Evolutionary conservation across 2,888 invertebrate genomes (phyloP).

Genomic region (Sinotaia quadrata): DNA sequence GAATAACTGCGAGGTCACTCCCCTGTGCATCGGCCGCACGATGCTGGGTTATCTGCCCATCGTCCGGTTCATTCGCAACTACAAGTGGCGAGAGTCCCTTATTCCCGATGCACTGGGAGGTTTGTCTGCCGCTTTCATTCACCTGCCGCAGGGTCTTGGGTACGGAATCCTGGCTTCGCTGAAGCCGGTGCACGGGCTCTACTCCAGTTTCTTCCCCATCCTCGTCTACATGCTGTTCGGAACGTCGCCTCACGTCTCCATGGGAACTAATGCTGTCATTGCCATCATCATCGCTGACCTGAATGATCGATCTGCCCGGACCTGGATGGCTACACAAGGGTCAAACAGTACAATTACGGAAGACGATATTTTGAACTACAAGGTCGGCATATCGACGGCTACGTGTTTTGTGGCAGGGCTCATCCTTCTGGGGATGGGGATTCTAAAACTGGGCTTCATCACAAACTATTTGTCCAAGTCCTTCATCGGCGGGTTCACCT

Average conservation of each 20-base stretch:
- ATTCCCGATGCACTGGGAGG: slow-evolving; percentile 58
- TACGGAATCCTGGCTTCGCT: slow-evolving; percentile 61
- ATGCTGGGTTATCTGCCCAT: neutral
- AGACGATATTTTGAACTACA: slow-evolving; percentile 35
- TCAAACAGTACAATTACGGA: slow-evolving; percentile 8
- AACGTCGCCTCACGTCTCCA: slow-evolving; percentile 55
- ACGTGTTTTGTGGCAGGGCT: slow-evolving; percentile 44
- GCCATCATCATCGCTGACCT: slow-evolving; percentile 28
- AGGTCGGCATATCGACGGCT: slow-evolving; percentile 49
- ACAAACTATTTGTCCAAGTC: slow-evolving; percentile 55
- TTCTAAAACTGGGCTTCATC: slow-evolving; percentile 51
- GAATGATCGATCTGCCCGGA: neutral
- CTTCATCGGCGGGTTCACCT: slow-evolving; percentile 58
- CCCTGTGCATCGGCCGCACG: neutral
- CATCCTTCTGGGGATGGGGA: slow-evolving; percentile 45
- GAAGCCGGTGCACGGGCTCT: slow-evolving; percentile 58
- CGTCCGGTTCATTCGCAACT: slow-evolving; percentile 1
- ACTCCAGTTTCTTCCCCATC: slow-evolving; percentile 62
- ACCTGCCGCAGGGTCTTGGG: slow-evolving; percentile 64
- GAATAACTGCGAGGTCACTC: neutral
- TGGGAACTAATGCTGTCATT: slow-evolving; percentile 60
- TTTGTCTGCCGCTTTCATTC: slow-evolving; percentile 61
- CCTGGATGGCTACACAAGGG: neutral
- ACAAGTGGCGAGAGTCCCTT: slow-evolving; percentile 34
- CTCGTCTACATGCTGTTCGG: slow-evolving; percentile 60